phyloP scores from a whole-genome alignment of 2,888 invertebrate species.

The Leptopterna dolabrata region DNA sequence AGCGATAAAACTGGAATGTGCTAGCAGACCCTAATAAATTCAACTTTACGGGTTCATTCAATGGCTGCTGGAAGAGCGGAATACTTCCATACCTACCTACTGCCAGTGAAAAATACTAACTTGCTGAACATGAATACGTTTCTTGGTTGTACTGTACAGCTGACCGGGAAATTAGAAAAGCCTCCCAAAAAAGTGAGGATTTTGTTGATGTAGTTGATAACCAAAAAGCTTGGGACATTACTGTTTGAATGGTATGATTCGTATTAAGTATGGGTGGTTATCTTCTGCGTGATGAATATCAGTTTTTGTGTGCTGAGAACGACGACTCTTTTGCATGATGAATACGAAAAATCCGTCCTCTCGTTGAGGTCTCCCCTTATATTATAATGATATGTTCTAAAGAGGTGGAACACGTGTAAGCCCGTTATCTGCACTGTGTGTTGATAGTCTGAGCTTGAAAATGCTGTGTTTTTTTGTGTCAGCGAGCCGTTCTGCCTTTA shows the following conservation, averaged over 20 bases:
- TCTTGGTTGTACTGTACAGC: not conserved
- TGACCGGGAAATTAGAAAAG: not conserved
- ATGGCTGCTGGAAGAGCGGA: not conserved
- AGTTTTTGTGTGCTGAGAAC: not conserved
- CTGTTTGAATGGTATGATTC: not conserved
- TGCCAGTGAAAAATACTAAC: not conserved
- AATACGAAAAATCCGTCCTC: not conserved
- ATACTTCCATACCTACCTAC: not conserved
- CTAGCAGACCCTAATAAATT: not conserved
- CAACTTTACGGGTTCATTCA: not conserved
- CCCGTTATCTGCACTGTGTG: not conserved
- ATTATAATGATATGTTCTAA: not conserved
- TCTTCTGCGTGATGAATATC: not conserved
- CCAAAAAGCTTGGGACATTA: not conserved
- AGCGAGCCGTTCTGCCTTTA: too few relatives aligned
- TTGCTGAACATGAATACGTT: not conserved
- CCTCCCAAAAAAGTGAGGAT: too few relatives aligned
- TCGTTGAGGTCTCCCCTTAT: not conserved
- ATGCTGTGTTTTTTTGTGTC: too few relatives aligned
- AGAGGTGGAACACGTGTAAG: not conserved
- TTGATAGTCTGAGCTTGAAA: too few relatives aligned
- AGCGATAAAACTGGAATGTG: not conserved
- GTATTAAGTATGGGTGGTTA: too few relatives aligned
- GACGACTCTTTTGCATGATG: not conserved
- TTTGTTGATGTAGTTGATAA: too few relatives aligned